Evolutionary conservation across 2,113 vertebrate genomes (phyloP).

Genomic region (Eolophus roseicapilla): DNA sequence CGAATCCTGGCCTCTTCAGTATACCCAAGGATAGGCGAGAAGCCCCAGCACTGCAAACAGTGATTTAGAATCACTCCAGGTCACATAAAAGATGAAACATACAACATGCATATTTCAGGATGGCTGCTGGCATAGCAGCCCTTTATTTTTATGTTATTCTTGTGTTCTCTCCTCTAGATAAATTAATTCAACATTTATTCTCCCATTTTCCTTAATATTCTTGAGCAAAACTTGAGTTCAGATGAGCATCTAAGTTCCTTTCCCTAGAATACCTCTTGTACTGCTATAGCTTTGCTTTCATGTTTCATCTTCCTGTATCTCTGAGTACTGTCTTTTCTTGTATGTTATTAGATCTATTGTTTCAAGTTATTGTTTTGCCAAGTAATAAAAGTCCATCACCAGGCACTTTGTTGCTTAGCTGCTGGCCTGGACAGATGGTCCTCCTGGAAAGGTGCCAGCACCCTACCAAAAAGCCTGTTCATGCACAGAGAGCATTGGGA

Average conservation of each 20-base stretch:
- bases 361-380: not conserved
- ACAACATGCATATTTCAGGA: not conserved
- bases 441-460: not conserved
- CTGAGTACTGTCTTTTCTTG: not conserved
- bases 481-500: not conserved
- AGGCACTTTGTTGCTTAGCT: not conserved
- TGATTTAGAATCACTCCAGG: not conserved
- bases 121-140: not conserved
- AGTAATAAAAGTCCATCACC: not conserved
- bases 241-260: not conserved
- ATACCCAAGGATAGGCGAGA: not conserved
- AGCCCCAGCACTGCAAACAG: not conserved
- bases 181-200: not conserved
- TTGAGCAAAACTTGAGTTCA: not conserved
- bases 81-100: not conserved
- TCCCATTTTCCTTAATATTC: not conserved
- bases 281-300: not conserved
- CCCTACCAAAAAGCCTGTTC: not conserved
- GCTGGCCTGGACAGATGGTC: not conserved
- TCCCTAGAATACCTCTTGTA: not conserved
- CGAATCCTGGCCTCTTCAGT: not conserved
- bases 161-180: accelerated
- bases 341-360: not conserved
- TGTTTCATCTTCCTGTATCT: not conserved
- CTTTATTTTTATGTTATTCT: not conserved